Conservation (phyloP, 2,888 invertebrate genomes). For the Ctena decussata region DNA sequence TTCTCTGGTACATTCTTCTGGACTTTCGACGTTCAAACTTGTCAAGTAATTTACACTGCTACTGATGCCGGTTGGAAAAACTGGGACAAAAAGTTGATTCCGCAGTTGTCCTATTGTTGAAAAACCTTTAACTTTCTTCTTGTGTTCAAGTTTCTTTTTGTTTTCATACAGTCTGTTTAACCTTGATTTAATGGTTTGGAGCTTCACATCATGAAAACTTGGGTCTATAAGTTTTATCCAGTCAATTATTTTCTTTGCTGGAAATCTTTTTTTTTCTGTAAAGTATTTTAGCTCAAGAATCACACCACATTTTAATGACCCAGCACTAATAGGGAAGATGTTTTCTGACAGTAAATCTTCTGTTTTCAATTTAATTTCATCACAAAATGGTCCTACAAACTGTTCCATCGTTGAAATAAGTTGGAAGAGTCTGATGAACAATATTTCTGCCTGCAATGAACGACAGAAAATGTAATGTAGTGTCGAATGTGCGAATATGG, state of each 20-base stretch:
- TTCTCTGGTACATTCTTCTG: neutral
- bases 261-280: neutral
- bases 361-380: neutral
- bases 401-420: neutral
- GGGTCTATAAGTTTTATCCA: neutral
- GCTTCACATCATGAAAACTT: neutral
- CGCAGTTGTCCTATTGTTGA: neutral
- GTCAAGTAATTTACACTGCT: neutral
- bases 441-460: neutral
- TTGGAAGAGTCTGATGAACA: neutral
- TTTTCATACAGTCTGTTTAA: neutral
- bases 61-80: neutral
- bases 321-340: neutral
- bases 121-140: slow-evolving; percentile 5
- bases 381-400: neutral
- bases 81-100: neutral
- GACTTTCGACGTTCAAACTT: neutral
- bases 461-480: neutral
- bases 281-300: neutral
- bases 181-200: neutral
- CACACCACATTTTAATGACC: neutral
- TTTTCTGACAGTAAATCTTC: neutral
- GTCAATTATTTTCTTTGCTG: neutral
- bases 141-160: slow-evolving; percentile 1
- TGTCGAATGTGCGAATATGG: neutral